Evolutionary conservation across 2,888 invertebrate genomes (phyloP), one percentile per base, ranked within the genome.

Genomic region (Lysandra coridon): DNA sequence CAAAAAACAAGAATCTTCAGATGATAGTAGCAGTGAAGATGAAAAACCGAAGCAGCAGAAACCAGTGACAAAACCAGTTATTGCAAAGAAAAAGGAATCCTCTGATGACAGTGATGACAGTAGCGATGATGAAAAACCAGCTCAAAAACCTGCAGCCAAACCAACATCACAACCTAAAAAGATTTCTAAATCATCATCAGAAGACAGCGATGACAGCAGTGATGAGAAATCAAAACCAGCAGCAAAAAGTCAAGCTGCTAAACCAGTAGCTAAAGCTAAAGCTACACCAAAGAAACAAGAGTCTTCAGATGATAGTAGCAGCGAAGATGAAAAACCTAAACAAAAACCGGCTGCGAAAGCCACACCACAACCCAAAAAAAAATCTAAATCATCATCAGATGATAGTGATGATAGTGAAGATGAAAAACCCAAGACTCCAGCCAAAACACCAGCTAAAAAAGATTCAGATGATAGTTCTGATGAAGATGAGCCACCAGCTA

Each of bases 111-210:
- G 57, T 17, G 57, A 82, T 76, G 89, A 90, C 69, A 87, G 87
- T 74, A 92, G 92, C 82, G 90, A 91, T 44, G 90, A 91, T 80
- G 93, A 94, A 76, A 89, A 89, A 53, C 89, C 88, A 17, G 75
- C 75, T 44, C 88, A 88, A 81, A 83, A 83, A 77, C 81, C 83
- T 79, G 53, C n/a, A 73, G 53, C 23, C 17, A 80, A 80, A 77
- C 73, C 80, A 17, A 62, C 78, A 40, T 44, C 76, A 73, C 17
- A 33, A n/a, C 12, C 57, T 80, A 57, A 79, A 73, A 40, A 77
- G 74, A 75, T 14, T 10, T 14, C 75, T 49, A 81, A 82, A 57
- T 81, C 81, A 17, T 83, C 84, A 4, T 85, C 89, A 74, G 87
- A 90, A 80, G 85, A 85, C 69, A 83, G 83, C 78, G 82, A 83